Base-by-base conservation (phyloP, 1,140 invertebrate species). In the Pararge aegeria region DNA sequence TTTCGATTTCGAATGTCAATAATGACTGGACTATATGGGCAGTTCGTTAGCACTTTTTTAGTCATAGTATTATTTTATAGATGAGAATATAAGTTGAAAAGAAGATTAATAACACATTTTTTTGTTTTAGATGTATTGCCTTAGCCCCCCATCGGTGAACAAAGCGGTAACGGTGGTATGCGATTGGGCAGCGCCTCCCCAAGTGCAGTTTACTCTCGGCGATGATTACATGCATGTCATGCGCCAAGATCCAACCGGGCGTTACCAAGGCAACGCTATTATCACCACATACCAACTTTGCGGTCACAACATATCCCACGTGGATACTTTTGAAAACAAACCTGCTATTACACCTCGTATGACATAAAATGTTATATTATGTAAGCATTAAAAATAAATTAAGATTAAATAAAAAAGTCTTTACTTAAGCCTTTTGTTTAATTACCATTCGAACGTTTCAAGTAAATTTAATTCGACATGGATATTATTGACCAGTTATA, bases 201-300 rank as follows among this genome's bases (percentile, higher is more conserved):
- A 81, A 44, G 82, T 85, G 1, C 70, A 81, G 34, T 85, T 82
- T 54, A 82, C 79, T 0, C 52, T 87, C 0, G 79, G 79, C 0
- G 82, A 87, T 44, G 80, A 82, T 0, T 83, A 83, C 60, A 65
- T 85, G 74, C 82, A 83, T 37, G 76, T 87, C 1, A 71, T 84
- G 0, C 77, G 83, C 3, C 80, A 82, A 37, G 83, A 87, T 48
- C 82, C 82, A 1, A 73, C 68, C 0, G 75, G 76, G 0, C 49
- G 67, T 5, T 87, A 63, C 59, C 55, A 67, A 0, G 83, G 83
- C n/a, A 83, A 80, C 57, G 83, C 80, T 10, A 73, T 83, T 46
- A 87, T 85, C 30, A 81, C 55, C 38, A 87, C 82, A 0, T 85
- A 83, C 50, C 84, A 87, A 54, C 60, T 80, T 0, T 87, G 83